These are phyloP conservation scores for Caenorhabditis angaria DNA, from an alignment of 2,888 invertebrate species.

Conservation along the genomic window DNA sequence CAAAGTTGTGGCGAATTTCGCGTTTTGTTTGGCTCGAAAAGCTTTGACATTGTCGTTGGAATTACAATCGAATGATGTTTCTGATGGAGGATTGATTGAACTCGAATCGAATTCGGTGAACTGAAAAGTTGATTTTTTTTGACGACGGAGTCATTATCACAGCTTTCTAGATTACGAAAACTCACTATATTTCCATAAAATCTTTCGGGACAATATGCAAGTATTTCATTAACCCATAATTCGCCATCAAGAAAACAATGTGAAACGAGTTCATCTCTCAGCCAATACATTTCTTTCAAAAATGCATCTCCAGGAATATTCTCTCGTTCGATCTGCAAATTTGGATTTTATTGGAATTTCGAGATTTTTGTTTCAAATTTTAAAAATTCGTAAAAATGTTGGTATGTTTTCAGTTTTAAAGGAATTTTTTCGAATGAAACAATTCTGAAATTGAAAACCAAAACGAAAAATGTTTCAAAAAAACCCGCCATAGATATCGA, in stretches of 20 bases:
- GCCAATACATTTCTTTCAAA: slow-evolving; percentile 58
- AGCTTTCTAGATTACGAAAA: too few relatives aligned
- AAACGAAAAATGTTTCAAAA: neutral
- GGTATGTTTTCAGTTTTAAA: slow-evolving; percentile 2
- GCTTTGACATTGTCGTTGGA: neutral
- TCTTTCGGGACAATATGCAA: slow-evolving; percentile 32
- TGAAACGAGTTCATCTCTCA: slow-evolving; percentile 49
- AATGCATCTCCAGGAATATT: slow-evolving; percentile 42
- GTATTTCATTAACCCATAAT: slow-evolving; percentile 44
- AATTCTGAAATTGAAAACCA: neutral
- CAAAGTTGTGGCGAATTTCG: slow-evolving; percentile 22
- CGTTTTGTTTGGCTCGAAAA: slow-evolving; percentile 6
- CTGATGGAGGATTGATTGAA: neutral
- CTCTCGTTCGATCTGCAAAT: slow-evolving; percentile 27
- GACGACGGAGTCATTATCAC: neutral
- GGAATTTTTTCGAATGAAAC: neutral
- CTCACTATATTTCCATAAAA: slow-evolving; percentile 7
- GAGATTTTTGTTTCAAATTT: neutral
- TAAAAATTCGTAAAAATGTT: slow-evolving; percentile 1
- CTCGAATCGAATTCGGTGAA: slow-evolving; percentile 2
- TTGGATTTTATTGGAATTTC: neutral
- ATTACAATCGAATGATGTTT: neutral
- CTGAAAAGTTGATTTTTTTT: slow-evolving; percentile 5
- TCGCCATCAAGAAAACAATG: slow-evolving; percentile 58
- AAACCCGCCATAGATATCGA: slow-evolving; percentile 27